Percentiles rank a stretch among this genome's conserved stretches.
These are phyloP conservation scores for Punctoribates punctum DNA, from an alignment of 2,888 invertebrate genomes.

Conservation along the genomic window DNA sequence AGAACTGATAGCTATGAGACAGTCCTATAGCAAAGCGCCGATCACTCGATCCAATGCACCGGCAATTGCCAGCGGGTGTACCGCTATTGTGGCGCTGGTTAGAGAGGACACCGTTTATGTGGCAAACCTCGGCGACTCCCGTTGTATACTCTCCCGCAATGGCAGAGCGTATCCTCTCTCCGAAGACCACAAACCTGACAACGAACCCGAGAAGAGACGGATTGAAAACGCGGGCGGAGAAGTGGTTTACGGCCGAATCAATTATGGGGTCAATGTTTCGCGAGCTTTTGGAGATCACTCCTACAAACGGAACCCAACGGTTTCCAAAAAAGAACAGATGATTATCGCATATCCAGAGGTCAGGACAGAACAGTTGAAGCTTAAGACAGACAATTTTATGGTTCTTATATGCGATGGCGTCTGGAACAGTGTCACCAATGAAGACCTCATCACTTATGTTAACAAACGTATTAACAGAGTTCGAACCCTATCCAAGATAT, in stretches of 20 bases:
- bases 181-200: conserved; percentile 96
- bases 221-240: conserved; percentile 86
- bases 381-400: conserved; percentile 83
- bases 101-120: conserved; percentile 73
- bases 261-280: conserved; percentile 94
- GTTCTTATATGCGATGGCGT: conserved; percentile 92
- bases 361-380: conserved; percentile 68
- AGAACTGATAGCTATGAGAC: conserved; percentile 20
- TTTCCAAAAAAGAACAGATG: conserved; percentile 87
- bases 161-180: conserved; percentile 88
- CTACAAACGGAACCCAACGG: conserved; percentile 78
- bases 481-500: conserved; percentile 75
- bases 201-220: conserved; percentile 72
- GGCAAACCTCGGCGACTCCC: conserved; percentile 96
- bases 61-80: conserved; percentile 72
- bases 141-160: conserved; percentile 69
- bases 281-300: conserved; percentile 92
- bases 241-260: conserved; percentile 87
- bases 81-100: conserved; percentile 90
- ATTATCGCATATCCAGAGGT: conserved; percentile 92
- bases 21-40: conserved; percentile 6
- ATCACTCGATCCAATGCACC: conserved; percentile 45
- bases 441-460: conserved; percentile 89
- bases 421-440: conserved; percentile 96
- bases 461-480: conserved; percentile 64